Base-by-base conservation (phyloP, 2,797 vertebrate species). In the Phrynocephalus forsythii region DNA sequence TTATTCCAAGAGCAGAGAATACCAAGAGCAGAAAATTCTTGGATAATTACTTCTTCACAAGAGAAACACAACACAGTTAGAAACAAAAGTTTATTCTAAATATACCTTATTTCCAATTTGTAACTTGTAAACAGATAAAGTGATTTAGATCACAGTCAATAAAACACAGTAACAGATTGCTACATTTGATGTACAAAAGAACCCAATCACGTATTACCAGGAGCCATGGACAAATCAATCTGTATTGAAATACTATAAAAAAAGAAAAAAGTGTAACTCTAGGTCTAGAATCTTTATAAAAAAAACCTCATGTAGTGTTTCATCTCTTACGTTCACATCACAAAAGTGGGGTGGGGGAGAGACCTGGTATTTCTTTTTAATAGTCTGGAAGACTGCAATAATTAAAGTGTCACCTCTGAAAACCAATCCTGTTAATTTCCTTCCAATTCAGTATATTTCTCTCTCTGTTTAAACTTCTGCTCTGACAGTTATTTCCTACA, bases 41-140 rank as follows among this genome's bases (percentile, higher is more conserved):
- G 30, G 1, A 83, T n/a, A 4, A 50, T 13, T 56, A 13, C 73
- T 50, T 15, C 80, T 48, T 5, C 15, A 38, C 10, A 6, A 75
- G 52, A 38, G 33, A 84, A n/a, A 91, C 56, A 91, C 78, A 90
- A 86, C 33, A 82, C 2, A 6, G 16, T 24, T 63, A 84, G 91
- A 92, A 94, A 79, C 90, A 89, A 94, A 93, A 92, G 10, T 88
- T 92, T 91, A 89, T 85, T 89, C 88, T 86, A 91, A 66, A 72
- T 77, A 93, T 75, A 91, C 44, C 30, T 90, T 80, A 86, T 72
- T 90, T 93, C 69, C 85, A 94, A 94, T 86, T 87, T 90, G 87
- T 87, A 92, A 93, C 66, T 75, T 80, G 5, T 88, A 63, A 94
- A 94, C 67, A 86, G 33, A 28, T 85, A 91, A 87, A 87, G 38